Evolutionary conservation across 2,113 vertebrate genomes (phyloP).

Genomic region (Danionella cerebrum): DNA sequence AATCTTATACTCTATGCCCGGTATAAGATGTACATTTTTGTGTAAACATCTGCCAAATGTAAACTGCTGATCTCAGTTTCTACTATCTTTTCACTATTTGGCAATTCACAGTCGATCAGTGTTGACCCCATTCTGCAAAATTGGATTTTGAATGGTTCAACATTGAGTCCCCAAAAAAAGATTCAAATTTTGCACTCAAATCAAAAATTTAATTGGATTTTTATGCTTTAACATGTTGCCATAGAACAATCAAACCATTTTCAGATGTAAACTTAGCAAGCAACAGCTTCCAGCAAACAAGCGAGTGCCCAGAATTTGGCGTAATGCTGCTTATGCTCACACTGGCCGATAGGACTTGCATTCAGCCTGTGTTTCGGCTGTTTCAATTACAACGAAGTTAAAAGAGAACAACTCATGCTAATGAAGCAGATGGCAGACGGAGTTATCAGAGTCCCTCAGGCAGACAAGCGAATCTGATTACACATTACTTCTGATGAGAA

Average conservation of each 20-base stretch:
- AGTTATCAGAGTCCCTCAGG: neutral
- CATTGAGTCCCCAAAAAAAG: no score
- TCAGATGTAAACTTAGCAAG: no score
- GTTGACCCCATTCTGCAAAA: no score
- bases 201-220: neutral
- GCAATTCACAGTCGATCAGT: no score
- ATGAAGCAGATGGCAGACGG: constrained; percentile 11
- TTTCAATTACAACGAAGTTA: neutral
- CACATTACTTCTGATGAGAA: constrained; percentile 2
- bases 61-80: no score
- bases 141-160: no score
- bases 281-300: constrained; percentile 2
- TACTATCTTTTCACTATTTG: no score
- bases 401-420: neutral
- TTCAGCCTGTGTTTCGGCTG: neutral
- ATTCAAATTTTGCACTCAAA: neutral
- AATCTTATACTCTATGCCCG: no score
- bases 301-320: neutral
- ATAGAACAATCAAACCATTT: constrained; percentile 1
- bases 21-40: no score
- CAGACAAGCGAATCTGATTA: neutral
- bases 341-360: neutral
- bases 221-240: neutral
- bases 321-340: neutral
- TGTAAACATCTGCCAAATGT: no score